These are phyloP conservation scores for Ormyrus thymus DNA, from an alignment of 2,888 invertebrate species.

Conservation along the genomic window DNA sequence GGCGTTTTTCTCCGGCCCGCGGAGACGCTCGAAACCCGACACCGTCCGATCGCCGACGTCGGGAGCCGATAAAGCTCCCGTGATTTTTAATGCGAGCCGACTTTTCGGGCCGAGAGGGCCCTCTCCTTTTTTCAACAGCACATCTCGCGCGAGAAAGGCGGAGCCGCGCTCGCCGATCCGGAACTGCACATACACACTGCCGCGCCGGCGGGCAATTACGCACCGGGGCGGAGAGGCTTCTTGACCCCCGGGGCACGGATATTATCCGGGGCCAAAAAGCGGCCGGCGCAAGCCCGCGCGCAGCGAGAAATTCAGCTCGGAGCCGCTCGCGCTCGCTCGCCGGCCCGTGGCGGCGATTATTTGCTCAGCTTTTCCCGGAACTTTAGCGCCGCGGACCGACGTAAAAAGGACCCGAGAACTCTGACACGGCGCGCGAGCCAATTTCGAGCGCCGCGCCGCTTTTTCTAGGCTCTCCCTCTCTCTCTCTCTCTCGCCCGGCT, in stretches of 20 bases:
- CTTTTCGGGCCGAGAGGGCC: slow-evolving; percentile 7
- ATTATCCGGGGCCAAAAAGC: slow-evolving; percentile 9
- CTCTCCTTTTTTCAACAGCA: background rate
- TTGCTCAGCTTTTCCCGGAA: slow-evolving; percentile 25
- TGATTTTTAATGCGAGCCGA: slow-evolving; percentile 35
- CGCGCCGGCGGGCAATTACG: slow-evolving; percentile 34
- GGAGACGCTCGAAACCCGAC: slow-evolving; percentile 26
- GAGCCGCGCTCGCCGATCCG: background rate
- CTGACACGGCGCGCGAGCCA: background rate
- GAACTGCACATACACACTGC: background rate
- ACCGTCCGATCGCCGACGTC: slow-evolving; percentile 41
- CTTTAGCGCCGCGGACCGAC: background rate
- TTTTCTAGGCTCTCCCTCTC: no score
- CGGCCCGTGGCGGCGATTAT: slow-evolving; percentile 9
- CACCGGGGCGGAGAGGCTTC: slow-evolving; percentile 29
- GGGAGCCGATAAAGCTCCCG: slow-evolving; percentile 48
- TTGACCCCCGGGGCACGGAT: slow-evolving; percentile 33
- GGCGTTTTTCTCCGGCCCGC: no score
- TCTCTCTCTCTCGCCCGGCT: no score
- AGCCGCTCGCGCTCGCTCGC: background rate
- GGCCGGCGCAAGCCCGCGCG: slow-evolving; percentile 34
- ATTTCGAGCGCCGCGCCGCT: background rate
- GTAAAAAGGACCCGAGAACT: background rate
- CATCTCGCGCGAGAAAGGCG: background rate
- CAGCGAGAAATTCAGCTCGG: slow-evolving; percentile 27